Evolutionary conservation across 64 coral and sea anemone genomes (phyloP).

Genomic region (Platygyra sinensis): DNA sequence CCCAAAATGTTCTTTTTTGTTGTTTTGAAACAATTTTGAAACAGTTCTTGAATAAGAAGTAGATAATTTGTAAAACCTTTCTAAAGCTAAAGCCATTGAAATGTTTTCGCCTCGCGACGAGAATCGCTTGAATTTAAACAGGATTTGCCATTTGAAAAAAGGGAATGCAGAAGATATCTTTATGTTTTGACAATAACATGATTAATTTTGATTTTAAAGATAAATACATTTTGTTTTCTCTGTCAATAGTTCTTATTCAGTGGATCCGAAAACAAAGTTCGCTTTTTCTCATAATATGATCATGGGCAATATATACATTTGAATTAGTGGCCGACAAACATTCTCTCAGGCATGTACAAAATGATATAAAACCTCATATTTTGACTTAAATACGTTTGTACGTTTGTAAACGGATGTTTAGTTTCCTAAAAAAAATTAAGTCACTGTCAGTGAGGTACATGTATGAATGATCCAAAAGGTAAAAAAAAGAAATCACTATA

Average conservation of each 20-base stretch:
- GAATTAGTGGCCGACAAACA: too few relatives aligned
- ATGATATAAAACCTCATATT: too few relatives aligned
- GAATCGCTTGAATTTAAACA: background rate
- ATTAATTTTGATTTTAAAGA: constrained; percentile 30
- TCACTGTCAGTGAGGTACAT: too few relatives aligned
- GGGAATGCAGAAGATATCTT: background rate
- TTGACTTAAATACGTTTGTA: too few relatives aligned
- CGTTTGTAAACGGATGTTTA: too few relatives aligned
- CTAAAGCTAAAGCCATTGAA: background rate
- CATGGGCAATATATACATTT: background rate
- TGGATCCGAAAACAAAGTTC: background rate
- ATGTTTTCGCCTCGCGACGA: background rate
- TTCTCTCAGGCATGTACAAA: too few relatives aligned
- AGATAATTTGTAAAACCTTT: background rate
- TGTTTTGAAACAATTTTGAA: background rate
- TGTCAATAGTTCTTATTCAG: background rate
- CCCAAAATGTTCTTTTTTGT: background rate
- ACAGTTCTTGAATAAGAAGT: background rate
- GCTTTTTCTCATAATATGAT: background rate
- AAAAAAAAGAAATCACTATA: too few relatives aligned
- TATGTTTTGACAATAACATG: constrained; percentile 17
- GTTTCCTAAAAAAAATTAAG: too few relatives aligned
- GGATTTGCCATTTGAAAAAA: background rate
- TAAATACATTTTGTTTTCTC: background rate
- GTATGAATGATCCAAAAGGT: too few relatives aligned